Evolutionary conservation across 2,888 invertebrate genomes (phyloP).

Genomic region (Rhimphoctona megacephalus): DNA sequence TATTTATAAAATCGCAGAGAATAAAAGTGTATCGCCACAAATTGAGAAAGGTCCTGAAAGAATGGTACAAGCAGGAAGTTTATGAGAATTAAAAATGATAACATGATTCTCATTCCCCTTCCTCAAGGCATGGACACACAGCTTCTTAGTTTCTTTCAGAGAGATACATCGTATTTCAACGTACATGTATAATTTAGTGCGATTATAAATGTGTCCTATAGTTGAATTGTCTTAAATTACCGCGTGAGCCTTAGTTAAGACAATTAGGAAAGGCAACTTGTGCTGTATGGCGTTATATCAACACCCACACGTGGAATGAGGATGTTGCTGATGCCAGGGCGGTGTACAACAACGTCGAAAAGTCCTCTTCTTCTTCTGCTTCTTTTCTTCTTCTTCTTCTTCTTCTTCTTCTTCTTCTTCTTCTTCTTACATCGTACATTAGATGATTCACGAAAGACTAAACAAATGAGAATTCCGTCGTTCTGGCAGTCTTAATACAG

Average conservation of each 20-base stretch:
- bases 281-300: constrained; percentile 58
- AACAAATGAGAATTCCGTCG: constrained; percentile 68
- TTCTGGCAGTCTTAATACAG: constrained; percentile 9
- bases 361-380: background rate
- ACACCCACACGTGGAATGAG: constrained; percentile 76
- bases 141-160: constrained; percentile 2
- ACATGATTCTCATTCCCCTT: background rate
- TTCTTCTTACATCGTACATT: constrained; percentile 51
- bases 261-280: constrained; percentile 77
- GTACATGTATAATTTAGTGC: constrained; percentile 75
- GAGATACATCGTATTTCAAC: constrained; percentile 34
- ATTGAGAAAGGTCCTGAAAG: background rate
- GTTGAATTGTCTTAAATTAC: constrained; percentile 79
- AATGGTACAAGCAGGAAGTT: background rate
- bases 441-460: constrained; percentile 77
- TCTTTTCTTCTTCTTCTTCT: background rate
- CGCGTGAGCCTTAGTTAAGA: constrained; percentile 80
- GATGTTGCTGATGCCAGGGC: constrained; percentile 70
- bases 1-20: background rate
- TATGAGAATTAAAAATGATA: background rate
- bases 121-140: background rate
- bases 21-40: background rate
- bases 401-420: background rate
- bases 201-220: constrained; percentile 73
- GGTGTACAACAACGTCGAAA: constrained; percentile 25